Conservation (phyloP, 2,113 vertebrate genomes). For the Microcebus lehilahytsara region DNA sequence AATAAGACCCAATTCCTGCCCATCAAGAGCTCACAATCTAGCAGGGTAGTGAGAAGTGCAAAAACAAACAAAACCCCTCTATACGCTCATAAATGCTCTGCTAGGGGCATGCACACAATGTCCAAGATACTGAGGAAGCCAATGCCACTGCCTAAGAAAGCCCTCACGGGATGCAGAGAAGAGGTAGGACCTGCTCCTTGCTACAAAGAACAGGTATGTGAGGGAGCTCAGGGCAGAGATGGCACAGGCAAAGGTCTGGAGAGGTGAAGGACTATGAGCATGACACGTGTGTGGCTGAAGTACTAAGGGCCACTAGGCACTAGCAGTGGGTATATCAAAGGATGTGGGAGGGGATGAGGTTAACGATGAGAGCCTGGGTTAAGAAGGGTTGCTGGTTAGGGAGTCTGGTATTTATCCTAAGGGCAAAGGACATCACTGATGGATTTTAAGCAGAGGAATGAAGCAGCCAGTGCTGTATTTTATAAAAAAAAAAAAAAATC, state of each 20-base stretch:
- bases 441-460: conserved; percentile 1
- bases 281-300: neutral
- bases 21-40: neutral
- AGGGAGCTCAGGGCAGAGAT: neutral
- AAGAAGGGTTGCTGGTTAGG: neutral
- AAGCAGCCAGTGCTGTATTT: neutral
- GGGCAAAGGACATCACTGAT: neutral
- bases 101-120: neutral
- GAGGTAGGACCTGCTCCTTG: neutral
- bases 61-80: neutral
- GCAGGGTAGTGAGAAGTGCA: neutral
- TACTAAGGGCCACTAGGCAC: neutral
- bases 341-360: neutral
- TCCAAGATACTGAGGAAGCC: neutral
- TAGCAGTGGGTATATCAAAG: neutral
- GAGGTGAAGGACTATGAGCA: neutral
- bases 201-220: neutral
- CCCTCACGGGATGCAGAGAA: neutral
- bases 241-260: neutral
- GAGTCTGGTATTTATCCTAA: neutral
- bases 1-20: neutral
- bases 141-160: neutral
- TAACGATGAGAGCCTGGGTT: neutral
- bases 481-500: neutral
- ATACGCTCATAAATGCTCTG: neutral